phyloP scores from a whole-genome alignment of 2,888 invertebrate species.

The Pandemis corylana region DNA sequence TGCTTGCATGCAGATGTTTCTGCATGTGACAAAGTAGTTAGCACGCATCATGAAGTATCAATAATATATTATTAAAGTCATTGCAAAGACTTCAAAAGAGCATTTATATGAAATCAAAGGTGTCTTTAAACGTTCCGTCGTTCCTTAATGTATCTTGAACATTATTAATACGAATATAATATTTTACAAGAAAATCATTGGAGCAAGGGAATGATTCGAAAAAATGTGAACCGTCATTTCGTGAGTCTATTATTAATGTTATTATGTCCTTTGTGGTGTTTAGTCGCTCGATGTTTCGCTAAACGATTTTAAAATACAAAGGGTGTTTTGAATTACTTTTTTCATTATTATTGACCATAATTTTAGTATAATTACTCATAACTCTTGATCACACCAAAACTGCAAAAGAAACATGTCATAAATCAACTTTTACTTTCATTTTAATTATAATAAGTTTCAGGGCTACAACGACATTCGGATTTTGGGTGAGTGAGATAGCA shows the following conservation, averaged over 20 bases:
- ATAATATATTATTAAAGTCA: slow-evolving; percentile 35
- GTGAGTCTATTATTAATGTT: slow-evolving; percentile 65
- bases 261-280: slow-evolving; percentile 69
- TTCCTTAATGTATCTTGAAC: slow-evolving; percentile 59
- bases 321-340: slow-evolving; percentile 47
- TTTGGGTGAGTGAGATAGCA: too few relatives aligned
- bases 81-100: slow-evolving; percentile 49
- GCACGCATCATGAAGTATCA: slow-evolving; percentile 21
- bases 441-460: too few relatives aligned
- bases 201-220: slow-evolving; percentile 59
- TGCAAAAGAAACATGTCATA: too few relatives aligned
- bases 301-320: slow-evolving; percentile 63
- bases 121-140: slow-evolving; percentile 58
- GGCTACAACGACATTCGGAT: too few relatives aligned
- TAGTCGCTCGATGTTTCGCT: slow-evolving; percentile 63
- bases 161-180: slow-evolving; percentile 66
- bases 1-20: slow-evolving; percentile 26
- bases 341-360: background rate
- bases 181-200: slow-evolving; percentile 61
- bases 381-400: too few relatives aligned
- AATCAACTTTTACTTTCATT: too few relatives aligned
- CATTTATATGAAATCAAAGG: slow-evolving; percentile 59
- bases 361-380: too few relatives aligned
- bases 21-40: slow-evolving; percentile 26
- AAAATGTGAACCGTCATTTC: slow-evolving; percentile 50